These are phyloP conservation scores for Spilosoma lubricipeda DNA, from an alignment of 2,888 invertebrate genomes.

Conservation along the genomic window DNA sequence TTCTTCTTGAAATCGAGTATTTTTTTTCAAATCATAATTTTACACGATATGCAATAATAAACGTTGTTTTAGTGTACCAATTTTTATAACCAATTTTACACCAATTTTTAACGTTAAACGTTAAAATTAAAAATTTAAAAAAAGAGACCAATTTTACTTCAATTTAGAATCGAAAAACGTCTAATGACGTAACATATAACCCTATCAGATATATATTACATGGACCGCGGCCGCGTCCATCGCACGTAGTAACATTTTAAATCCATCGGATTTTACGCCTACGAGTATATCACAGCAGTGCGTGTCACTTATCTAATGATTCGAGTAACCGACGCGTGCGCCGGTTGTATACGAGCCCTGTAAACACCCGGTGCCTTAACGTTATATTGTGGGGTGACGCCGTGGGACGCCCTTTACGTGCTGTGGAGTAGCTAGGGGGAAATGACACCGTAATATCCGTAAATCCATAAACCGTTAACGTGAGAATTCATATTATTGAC, in stretches of 20 bases:
- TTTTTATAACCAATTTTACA: slow-evolving; percentile 23
- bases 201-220: slow-evolving; percentile 48
- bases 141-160: slow-evolving; percentile 22
- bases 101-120: slow-evolving; percentile 21
- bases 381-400: slow-evolving; percentile 37
- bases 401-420: slow-evolving; percentile 22
- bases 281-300: slow-evolving; percentile 81
- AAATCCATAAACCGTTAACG: slow-evolving; percentile 11
- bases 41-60: slow-evolving; percentile 11
- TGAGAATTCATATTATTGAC: background rate
- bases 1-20: background rate
- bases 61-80: slow-evolving; percentile 22
- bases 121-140: slow-evolving; percentile 15
- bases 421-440: background rate
- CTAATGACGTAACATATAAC: slow-evolving; percentile 36
- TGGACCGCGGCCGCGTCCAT: slow-evolving; percentile 50
- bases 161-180: slow-evolving; percentile 35
- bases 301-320: slow-evolving; percentile 74
- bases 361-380: slow-evolving; percentile 77
- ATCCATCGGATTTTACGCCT: slow-evolving; percentile 67
- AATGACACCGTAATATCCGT: background rate
- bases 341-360: slow-evolving; percentile 62
- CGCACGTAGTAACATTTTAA: slow-evolving; percentile 56
- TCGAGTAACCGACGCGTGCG: slow-evolving; percentile 60
- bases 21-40: slow-evolving; percentile 9